phyloP scores from a whole-genome alignment of 2,113 vertebrate species.

The Ctenodactylus gundi region DNA sequence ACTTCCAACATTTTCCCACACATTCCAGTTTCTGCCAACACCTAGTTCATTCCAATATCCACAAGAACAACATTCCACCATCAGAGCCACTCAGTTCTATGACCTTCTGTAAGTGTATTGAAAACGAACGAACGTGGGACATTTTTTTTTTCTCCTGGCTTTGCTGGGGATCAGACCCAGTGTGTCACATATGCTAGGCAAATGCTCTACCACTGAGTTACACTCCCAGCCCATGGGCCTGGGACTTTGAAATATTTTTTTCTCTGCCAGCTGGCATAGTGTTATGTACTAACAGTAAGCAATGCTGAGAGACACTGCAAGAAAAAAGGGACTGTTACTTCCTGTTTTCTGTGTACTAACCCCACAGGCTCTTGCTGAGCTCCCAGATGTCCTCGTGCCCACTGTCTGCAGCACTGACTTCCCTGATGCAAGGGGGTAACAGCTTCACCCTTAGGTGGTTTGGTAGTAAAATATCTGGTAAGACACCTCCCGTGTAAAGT shows the following conservation, averaged over 20 bases:
- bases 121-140: no score
- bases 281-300: not conserved
- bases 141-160: no score
- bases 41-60: not conserved
- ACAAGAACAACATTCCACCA: not conserved
- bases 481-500: not conserved
- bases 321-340: conserved; percentile 20
- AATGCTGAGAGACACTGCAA: not conserved
- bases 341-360: conserved; percentile 30
- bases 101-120: not conserved
- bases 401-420: not conserved
- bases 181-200: no score
- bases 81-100: not conserved
- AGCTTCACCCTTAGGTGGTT: not conserved
- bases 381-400: not conserved
- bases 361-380: not conserved
- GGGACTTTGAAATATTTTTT: not conserved
- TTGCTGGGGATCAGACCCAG: no score
- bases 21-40: not conserved
- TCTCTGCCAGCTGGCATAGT: not conserved
- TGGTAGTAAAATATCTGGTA: not conserved
- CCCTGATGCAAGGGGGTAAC: not conserved
- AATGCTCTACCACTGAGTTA: no score
- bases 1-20: not conserved
- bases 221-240: not conserved